Evolutionary conservation across 2,797 vertebrate genomes (phyloP).

Genomic region (Sebastolobus alascanus): DNA sequence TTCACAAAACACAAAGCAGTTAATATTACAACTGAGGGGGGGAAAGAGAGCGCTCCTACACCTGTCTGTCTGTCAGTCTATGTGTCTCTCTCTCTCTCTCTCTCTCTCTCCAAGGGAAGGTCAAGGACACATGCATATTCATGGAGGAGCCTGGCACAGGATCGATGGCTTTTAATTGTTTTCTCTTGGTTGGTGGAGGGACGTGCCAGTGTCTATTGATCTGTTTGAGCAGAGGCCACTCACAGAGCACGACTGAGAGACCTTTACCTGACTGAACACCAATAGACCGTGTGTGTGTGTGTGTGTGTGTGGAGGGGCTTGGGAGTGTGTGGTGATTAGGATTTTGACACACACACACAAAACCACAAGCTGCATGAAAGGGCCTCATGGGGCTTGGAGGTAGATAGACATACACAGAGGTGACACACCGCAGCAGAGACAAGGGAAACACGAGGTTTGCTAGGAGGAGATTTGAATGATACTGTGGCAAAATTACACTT

Average conservation of each 20-base stretch:
- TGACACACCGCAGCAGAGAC: constrained; percentile 54
- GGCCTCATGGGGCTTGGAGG: constrained; percentile 65
- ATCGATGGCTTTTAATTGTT: constrained; percentile 99
- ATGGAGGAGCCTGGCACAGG: constrained; percentile 89
- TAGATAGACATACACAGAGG: constrained; percentile 54
- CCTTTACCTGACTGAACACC: constrained; percentile 80
- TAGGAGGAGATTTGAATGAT: constrained; percentile 5
- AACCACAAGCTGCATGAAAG: constrained; percentile 52
- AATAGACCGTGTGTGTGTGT: constrained; percentile 58
- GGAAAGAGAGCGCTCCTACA: constrained; percentile 30
- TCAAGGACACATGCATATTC: constrained; percentile 99
- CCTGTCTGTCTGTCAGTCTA: constrained; percentile 53
- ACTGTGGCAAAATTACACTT: not conserved
- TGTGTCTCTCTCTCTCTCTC: constrained; percentile 35
- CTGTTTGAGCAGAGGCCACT: constrained; percentile 89
- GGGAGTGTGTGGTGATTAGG: constrained; percentile 64
- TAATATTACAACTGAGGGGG: constrained; percentile 18
- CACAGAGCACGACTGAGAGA: constrained; percentile 82
- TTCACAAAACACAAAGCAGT: not conserved
- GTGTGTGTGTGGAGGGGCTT: not conserved
- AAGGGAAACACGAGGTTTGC: constrained; percentile 25
- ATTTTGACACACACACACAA: constrained; percentile 75
- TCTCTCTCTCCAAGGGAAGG: constrained; percentile 84
- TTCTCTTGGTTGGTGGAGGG: constrained; percentile 94
- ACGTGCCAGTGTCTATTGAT: constrained; percentile 97